These are phyloP conservation scores for Archilochus colubris DNA, from an alignment of 2,113 vertebrate genomes.

Conservation along the genomic window DNA sequence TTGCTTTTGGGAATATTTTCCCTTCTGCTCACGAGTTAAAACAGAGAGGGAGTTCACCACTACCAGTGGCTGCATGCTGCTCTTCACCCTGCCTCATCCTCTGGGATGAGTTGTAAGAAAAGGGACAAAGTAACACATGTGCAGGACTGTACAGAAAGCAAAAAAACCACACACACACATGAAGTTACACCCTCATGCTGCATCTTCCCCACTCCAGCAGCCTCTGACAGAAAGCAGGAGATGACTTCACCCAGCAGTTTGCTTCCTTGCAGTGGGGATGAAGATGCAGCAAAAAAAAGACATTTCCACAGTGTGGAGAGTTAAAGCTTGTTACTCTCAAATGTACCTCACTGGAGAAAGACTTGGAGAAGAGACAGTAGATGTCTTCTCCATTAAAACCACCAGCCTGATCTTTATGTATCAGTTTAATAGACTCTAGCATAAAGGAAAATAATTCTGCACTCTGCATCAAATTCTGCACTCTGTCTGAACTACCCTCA, in stretches of 20 bases:
- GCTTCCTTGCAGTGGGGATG: not conserved
- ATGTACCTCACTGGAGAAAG: not conserved
- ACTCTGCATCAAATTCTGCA: not conserved
- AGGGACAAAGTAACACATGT: not conserved
- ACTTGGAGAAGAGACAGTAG: not conserved
- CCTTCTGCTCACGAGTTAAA: not conserved
- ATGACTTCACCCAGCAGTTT: not conserved
- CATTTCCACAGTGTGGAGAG: not conserved
- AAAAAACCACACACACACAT: not conserved
- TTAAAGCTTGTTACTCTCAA: not conserved
- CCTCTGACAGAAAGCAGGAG: not conserved
- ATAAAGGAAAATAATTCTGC: not conserved
- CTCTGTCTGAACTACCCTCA: not conserved
- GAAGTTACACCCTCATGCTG: not conserved
- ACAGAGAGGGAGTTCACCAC: not conserved
- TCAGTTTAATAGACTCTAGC: not conserved
- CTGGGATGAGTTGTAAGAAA: not conserved
- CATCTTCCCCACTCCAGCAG: not conserved
- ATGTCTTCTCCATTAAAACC: not conserved
- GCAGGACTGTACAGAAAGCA: not conserved
- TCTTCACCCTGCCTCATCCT: not conserved
- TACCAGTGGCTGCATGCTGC: not conserved
- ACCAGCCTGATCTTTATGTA: not conserved
- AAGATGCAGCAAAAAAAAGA: not conserved
- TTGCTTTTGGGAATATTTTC: conserved; percentile 17